Percentiles rank a stretch among this genome's conserved stretches.
Evolutionary conservation across 2,113 vertebrate genomes (phyloP).

Genomic region (Gulo gulo): DNA sequence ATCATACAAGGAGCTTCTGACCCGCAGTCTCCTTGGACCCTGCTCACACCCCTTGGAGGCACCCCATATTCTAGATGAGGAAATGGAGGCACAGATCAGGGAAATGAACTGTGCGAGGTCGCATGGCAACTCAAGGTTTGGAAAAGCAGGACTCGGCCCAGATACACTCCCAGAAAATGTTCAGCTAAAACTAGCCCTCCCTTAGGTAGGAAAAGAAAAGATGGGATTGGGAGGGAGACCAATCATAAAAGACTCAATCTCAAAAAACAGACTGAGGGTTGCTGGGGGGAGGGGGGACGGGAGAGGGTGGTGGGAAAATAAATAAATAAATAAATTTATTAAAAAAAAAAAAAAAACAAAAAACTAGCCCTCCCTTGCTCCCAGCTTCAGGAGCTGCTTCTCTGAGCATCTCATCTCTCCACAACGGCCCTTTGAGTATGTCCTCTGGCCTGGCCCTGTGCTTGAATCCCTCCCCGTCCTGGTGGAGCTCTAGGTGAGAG

Average conservation of each 20-base stretch:
- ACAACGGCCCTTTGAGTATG: not conserved
- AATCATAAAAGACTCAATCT: no score
- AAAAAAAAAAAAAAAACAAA: no score
- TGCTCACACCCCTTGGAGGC: not conserved
- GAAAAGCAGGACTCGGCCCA: not conserved
- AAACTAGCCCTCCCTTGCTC: not conserved
- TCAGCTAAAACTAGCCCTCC: not conserved
- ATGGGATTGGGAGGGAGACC: no score
- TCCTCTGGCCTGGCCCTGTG: not conserved
- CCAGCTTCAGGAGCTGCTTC: not conserved
- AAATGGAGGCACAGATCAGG: not conserved
- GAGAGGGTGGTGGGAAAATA: no score
- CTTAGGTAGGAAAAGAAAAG: no score
- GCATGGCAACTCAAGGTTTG: not conserved
- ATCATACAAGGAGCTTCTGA: not conserved
- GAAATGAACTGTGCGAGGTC: not conserved
- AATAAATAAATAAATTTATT: no score
- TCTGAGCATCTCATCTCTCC: not conserved
- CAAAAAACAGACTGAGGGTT: no score
- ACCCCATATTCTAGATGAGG: not conserved
- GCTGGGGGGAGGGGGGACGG: no score
- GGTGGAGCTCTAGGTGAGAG: not conserved
- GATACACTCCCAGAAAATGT: not conserved
- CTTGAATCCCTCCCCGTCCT: not conserved
- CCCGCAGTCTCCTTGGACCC: not conserved